These are phyloP conservation scores for Camptogramma bilineatum DNA, from an alignment of 2,888 invertebrate genomes.

Conservation along the genomic window DNA sequence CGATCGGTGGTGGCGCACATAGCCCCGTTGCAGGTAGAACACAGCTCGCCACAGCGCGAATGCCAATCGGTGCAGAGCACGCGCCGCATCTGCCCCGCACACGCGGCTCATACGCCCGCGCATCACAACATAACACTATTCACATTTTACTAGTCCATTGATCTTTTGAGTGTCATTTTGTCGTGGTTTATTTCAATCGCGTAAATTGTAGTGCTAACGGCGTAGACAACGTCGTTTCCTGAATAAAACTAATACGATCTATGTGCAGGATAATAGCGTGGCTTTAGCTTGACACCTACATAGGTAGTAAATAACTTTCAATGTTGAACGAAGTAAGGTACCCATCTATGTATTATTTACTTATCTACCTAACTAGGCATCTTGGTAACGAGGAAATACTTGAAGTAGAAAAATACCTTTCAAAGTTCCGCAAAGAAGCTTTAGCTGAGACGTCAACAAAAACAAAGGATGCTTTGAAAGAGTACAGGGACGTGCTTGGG, in stretches of 20 bases:
- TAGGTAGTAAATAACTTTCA: no score
- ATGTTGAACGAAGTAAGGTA: no score
- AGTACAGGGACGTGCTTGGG: constrained; percentile 45
- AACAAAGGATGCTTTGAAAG: constrained; percentile 54
- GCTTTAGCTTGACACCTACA: no score
- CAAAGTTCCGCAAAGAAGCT: constrained; percentile 28
- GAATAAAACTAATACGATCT: no score
- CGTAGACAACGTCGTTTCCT: no score
- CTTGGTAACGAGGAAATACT: constrained; percentile 11
- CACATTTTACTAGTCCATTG: constrained; percentile 27
- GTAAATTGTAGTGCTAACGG: no score
- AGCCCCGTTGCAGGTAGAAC: constrained; percentile 87
- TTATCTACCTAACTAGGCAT: neutral
- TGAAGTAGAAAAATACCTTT: constrained; percentile 19
- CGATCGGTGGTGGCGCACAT: constrained; percentile 54
- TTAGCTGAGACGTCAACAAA: constrained; percentile 44
- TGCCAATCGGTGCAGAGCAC: constrained; percentile 88
- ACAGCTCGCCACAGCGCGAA: constrained; percentile 91
- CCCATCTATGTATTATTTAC: no score
- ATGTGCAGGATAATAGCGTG: no score
- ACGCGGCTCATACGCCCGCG: constrained; percentile 60
- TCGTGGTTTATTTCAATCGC: neutral
- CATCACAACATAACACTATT: constrained; percentile 56
- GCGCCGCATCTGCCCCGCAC: constrained; percentile 81
- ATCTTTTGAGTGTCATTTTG: neutral